These are phyloP conservation scores for Morbakka virulenta DNA, from an alignment of 30 jellyfish, hydroid and myxozoan species.

Conservation along the genomic window DNA sequence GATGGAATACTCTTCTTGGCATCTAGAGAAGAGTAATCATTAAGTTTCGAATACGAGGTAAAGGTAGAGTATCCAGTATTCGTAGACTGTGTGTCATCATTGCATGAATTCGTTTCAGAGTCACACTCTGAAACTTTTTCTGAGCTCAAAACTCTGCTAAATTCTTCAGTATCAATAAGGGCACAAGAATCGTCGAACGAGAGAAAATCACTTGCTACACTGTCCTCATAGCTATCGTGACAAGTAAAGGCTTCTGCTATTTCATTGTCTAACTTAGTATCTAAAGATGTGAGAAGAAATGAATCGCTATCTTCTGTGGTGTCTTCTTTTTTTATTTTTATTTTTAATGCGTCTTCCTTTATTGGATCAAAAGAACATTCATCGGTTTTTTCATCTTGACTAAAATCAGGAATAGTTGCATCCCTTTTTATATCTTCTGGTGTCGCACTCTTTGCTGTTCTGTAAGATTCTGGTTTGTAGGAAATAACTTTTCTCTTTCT, in stretches of 20 bases:
- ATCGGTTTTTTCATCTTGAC: neutral
- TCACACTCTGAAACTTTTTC: neutral
- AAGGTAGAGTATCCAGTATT: neutral
- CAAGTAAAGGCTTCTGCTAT: neutral
- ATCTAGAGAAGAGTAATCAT: neutral
- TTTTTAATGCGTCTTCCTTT: neutral
- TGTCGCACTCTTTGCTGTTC: neutral
- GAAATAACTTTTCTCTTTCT: conserved; percentile 64
- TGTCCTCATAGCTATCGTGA: neutral
- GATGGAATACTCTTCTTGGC: neutral
- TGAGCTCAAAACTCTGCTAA: neutral
- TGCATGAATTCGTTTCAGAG: neutral
- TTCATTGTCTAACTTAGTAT: neutral
- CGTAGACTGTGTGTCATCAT: neutral
- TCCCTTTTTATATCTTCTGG: neutral
- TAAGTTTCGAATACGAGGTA: neutral
- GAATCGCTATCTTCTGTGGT: neutral
- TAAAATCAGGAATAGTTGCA: neutral
- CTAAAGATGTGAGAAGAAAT: neutral
- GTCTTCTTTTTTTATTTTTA: neutral
- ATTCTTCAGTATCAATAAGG: neutral
- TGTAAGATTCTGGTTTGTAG: neutral
- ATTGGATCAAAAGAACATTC: neutral
- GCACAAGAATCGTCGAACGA: neutral
- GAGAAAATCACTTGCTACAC: neutral